Base-by-base conservation (phyloP, 1,140 invertebrate genomes). In the Eubasilissa regina region DNA sequence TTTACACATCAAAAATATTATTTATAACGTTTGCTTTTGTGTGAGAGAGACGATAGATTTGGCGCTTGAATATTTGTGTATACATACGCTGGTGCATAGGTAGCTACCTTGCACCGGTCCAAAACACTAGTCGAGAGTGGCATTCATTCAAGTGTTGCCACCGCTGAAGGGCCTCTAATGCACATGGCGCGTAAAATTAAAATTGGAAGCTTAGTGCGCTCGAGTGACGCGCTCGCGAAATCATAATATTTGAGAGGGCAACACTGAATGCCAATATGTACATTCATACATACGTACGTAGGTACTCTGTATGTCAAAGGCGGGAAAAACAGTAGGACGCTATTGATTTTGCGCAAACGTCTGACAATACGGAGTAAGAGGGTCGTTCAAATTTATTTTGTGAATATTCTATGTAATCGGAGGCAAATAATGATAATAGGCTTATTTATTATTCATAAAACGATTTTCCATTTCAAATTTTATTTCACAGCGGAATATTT, bases 171-270 rank as follows among this genome's bases (percentile, higher is more conserved):
- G 47, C 51, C 68, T 43, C 64, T 78, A 70, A 75, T 70, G 77
- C 78, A 77, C 78, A 75, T 83, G 76, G 72, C 55, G 81, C 81
- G 78, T 56, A 78, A 83, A 83, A 80, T 83, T 80, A 83, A 83
- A 80, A 80, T 78, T 75, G 53, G 75, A 73, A 80, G 75, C 81
- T 80, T 77, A 80, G 55, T 72, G 35, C 64, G 56, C 72, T 64
- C 62, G 60, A 70, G 74, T 70, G 48, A 76, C 53, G 60, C 17
- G 60, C 72, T 21, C 68, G 19, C 68, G 68, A 51, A 72, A 72
- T 72, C 68, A 51, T 68, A 43, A 17, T 73, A 73, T 73, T 73
- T 55, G 68, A 55, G 68, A 73, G 68, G 68, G 68, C 47, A 35
- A 55, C 48, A 13, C 68, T 55, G 51, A 55, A 73, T 55, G 68